Base-by-base conservation (phyloP, 2,888 invertebrate genomes). In the Hypolimnas misippus region DNA sequence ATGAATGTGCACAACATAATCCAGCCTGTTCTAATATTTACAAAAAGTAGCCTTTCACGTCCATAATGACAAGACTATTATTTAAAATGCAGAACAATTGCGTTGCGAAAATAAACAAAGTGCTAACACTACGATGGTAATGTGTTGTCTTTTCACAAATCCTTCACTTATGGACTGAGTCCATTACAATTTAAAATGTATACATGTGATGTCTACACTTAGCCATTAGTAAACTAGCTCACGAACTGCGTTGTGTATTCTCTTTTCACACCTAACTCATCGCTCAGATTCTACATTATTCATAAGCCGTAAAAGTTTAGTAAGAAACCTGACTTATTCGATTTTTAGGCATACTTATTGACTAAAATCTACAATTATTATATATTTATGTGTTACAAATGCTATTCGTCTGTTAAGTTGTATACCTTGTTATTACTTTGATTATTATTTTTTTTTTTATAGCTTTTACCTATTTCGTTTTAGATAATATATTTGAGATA, bases 151-250 rank as follows among this genome's bases (percentile, higher is more conserved):
- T 49, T 29, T 29, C 12, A 49, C 29, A 49, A 49, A 25, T 8
- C 49, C n/a, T n/a, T 29, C n/a, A 3, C 19, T 44, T 44, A 8
- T 44, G 14, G 29, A 29, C 49, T 14, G 21, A 55, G 31, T 25
- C 21, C 46, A 62, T 57, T 62, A 62, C 38, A 29, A 53, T 62
- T 57, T 49, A 46, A 62, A 57, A 49, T 52, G 57, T 53, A 46
- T 57, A 53, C 29, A 57, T 25, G 52, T 59, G 44, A 58, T 54
- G 56, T 59, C 77, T 75, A 74, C 70, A 76, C 75, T 76, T 66
- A 71, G 68, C 67, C 33, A 64, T 29, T 53, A 57, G 42, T 63
- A 35, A 49, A 58, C 51, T 53, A 59, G 57, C 62, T 62, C 46
- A 62, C 58, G 49, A 55, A 46, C 53, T 46, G 38, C 29, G 53